These are phyloP conservation scores for Cephonodes hylas DNA, from an alignment of 2,888 invertebrate species.

Conservation along the genomic window DNA sequence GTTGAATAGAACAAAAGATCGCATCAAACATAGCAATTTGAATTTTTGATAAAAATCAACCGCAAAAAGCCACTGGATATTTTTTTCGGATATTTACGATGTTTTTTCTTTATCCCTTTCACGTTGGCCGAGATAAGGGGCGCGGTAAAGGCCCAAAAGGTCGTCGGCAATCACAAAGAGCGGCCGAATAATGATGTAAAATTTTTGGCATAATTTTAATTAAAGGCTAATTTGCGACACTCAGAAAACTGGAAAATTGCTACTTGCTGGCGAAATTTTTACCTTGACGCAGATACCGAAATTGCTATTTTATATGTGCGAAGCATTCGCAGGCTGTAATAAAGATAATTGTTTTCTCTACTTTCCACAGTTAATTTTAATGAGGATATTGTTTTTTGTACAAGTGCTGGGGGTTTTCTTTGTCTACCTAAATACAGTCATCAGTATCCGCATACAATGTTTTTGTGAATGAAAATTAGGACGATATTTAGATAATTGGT, in stretches of 20 bases:
- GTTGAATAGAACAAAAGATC: conserved; percentile 1
- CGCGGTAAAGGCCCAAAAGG: conserved; percentile 49
- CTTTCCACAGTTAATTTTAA: conserved; percentile 17
- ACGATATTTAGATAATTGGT: neutral
- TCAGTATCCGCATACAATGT: neutral
- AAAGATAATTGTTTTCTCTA: conserved; percentile 17
- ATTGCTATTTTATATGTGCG: conserved; percentile 20
- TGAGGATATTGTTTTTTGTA: conserved; percentile 17
- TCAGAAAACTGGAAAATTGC: conserved; percentile 55
- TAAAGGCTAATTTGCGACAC: conserved; percentile 69
- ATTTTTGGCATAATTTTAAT: conserved; percentile 72
- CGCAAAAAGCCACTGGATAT: conserved; percentile 20
- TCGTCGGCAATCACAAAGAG: conserved; percentile 59
- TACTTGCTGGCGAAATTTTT: conserved; percentile 43
- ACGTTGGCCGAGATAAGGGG: conserved; percentile 52
- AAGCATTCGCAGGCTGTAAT: neutral
- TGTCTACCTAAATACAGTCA: conserved; percentile 1
- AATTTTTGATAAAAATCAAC: neutral
- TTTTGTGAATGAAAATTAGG: neutral
- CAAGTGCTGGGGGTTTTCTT: neutral
- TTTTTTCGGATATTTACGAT: conserved; percentile 48
- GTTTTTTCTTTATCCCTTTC: conserved; percentile 47
- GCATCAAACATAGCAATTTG: neutral
- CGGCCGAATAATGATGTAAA: conserved; percentile 58
- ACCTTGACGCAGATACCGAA: conserved; percentile 31